Percentiles rank a stretch among this genome's conserved stretches.
These are phyloP conservation scores for Microcebus murinus DNA, from an alignment of 2,113 vertebrate genomes.

Conservation along the genomic window DNA sequence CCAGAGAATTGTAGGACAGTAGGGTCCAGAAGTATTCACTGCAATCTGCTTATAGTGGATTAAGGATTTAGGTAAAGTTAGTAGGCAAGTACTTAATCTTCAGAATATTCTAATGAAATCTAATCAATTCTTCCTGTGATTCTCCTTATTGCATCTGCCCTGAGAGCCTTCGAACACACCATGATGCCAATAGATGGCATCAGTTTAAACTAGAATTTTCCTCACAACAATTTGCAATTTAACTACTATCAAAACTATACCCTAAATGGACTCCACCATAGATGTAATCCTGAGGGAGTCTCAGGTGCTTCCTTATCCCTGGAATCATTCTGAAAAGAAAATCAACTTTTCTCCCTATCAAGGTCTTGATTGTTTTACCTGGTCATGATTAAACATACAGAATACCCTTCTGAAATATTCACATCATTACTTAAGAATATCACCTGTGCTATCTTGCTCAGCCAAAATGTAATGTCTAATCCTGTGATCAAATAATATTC, in stretches of 20 bases:
- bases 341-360: neutral
- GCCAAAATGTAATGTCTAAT: neutral
- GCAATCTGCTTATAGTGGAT: slow-evolving; percentile 6
- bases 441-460: neutral
- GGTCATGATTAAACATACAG: neutral
- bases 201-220: neutral
- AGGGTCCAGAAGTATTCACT: neutral
- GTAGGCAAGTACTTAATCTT: neutral
- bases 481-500: neutral
- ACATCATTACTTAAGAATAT: neutral
- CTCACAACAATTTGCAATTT: neutral
- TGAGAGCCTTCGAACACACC: neutral
- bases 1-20: neutral
- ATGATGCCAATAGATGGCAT: neutral
- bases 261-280: neutral
- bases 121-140: neutral
- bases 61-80: slow-evolving; percentile 36
- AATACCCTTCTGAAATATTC: neutral
- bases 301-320: neutral
- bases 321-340: neutral
- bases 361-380: neutral
- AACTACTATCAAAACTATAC: neutral
- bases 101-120: neutral
- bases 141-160: neutral
- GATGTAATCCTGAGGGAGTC: neutral